Evolutionary conservation across 1,140 invertebrate species (phyloP), one percentile per base, ranked within the genome.

Genomic region (Cyrtorhinus lividipennis): DNA sequence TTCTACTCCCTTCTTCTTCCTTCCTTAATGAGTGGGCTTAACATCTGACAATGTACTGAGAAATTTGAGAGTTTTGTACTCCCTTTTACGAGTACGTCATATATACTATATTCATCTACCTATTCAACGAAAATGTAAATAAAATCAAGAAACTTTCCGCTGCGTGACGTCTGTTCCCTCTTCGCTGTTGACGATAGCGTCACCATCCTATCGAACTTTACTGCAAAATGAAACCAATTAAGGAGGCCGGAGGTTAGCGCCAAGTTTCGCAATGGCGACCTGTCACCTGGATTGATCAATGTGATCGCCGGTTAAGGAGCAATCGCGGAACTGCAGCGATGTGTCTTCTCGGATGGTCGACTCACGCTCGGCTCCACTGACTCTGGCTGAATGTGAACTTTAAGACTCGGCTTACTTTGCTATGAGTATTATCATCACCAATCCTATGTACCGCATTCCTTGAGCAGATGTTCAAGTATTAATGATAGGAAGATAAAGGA

Each of bases 261-360:
- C 10, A 38, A 5, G 48, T 53, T 53, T 53, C 48, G 48, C 48
- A 53, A 53, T 20, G 3, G 20, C 48, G 5, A 20, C 48, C 20
- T 53, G 48, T 53, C 48, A 15, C 5, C 12, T 20, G 48, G 48
- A n/a, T 22, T 53, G 48, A 53, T 53, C 48, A 53, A 53, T 53
- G 30, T 20, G 48, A 22, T 22, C 48, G 20, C 48, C 48, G 5
- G 48, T 20, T 53, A 53, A 53, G 48, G 48, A 20, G 10, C 48
- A 22, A 53, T 53, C 48, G 48, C 48, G 48, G 48, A 53, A 53
- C 48, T 22, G 18, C n/a, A n/a, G n/a, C n/a, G n/a, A n/a, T n/a
- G 10, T 53, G 10, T 53, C 48, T 53, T 15, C 20, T 10, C 8
- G 10, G 5, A 22, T 53, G 10, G 48, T 20, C 8, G 20, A 10